These are phyloP conservation scores for Spongilla lacustris DNA, from an alignment of 37 sponge, comb jelly and placozoan genomes.

Conservation along the genomic window DNA sequence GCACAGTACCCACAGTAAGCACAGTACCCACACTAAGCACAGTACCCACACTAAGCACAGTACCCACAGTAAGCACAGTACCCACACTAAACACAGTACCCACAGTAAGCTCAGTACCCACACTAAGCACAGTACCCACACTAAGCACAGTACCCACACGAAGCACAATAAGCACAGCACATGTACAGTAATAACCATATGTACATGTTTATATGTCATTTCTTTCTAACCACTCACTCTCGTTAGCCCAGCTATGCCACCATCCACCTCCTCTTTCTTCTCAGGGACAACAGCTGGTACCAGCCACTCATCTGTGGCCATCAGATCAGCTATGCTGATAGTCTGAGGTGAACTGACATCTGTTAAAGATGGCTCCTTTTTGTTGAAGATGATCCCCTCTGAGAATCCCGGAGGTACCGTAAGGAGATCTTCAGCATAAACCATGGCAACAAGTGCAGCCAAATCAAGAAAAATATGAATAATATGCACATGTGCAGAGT, in stretches of 20 bases:
- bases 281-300: constrained; percentile 12
- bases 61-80: too few species aligned
- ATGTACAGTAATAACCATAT: not conserved
- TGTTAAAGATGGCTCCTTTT: not conserved
- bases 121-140: too few species aligned
- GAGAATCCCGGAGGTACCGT: constrained; percentile 82
- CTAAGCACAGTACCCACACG: too few species aligned
- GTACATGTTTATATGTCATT: too few species aligned
- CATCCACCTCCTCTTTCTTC: constrained; percentile 1
- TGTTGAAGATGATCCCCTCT: constrained; percentile 27
- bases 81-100: too few species aligned
- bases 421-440: constrained; percentile 34
- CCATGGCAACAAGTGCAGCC: not conserved
- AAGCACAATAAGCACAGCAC: not conserved
- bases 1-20: too few species aligned
- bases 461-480: not conserved
- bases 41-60: too few species aligned
- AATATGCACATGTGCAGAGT: not conserved
- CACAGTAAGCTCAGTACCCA: too few species aligned
- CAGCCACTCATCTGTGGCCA: not conserved
- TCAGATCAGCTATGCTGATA: constrained; percentile 12
- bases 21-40: too few species aligned
- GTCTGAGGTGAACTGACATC: not conserved
- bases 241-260: not conserved
- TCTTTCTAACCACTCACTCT: not conserved